Evolutionary conservation across 2,113 vertebrate genomes (phyloP).

Genomic region (Notarius lentiginosus): DNA sequence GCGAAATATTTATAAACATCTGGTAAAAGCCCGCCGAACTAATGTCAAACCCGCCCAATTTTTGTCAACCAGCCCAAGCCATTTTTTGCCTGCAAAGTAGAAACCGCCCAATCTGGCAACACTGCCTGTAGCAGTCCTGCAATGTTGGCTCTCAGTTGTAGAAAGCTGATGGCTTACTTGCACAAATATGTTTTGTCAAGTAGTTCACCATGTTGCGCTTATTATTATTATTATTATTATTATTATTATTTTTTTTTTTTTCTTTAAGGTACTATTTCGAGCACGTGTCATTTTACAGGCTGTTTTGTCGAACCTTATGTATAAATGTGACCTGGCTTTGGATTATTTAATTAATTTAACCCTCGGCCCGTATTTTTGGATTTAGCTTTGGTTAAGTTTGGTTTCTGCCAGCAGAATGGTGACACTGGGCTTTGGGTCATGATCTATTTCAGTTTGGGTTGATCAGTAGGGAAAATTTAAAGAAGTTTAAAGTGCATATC

Average conservation of each 20-base stretch:
- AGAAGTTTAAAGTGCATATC: no score
- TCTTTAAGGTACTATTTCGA: background rate
- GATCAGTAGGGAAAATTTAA: background rate
- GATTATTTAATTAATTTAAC: background rate
- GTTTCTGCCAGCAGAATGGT: background rate
- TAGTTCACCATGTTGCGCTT: background rate
- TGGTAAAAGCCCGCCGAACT: no score
- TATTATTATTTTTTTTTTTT: no score
- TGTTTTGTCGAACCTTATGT: background rate
- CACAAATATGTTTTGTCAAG: background rate
- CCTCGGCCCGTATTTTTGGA: background rate
- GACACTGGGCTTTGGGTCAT: background rate
- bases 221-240: no score
- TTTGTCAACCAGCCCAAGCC: no score
- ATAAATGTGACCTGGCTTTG: background rate
- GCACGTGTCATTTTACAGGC: background rate
- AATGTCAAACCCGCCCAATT: no score
- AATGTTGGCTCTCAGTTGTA: background rate
- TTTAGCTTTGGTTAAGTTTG: background rate
- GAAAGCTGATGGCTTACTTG: background rate
- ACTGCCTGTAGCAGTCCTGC: no score
- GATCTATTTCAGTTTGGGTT: background rate
- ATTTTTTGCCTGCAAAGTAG: no score
- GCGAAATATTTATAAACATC: no score
- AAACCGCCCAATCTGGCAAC: no score